phyloP scores from a whole-genome alignment of 2,888 invertebrate species.

The Eucera pruinosa region DNA sequence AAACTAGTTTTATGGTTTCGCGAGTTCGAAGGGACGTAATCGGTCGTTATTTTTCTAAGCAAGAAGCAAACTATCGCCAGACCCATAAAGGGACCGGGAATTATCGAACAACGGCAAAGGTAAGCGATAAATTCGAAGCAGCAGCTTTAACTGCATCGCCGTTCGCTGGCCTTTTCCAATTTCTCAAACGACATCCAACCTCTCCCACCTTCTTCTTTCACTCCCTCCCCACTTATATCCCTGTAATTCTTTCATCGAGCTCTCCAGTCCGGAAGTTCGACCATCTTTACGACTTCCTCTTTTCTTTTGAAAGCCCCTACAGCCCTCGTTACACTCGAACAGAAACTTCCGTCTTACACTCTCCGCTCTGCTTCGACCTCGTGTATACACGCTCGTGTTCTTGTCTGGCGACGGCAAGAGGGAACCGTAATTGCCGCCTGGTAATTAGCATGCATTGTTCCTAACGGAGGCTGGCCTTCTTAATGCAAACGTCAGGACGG shows the following conservation, averaged over 20 bases:
- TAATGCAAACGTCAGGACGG: constrained; percentile 41
- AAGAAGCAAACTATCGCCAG: constrained; percentile 7
- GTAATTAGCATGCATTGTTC: constrained; percentile 63
- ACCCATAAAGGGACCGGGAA: constrained; percentile 38
- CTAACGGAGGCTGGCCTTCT: constrained; percentile 14
- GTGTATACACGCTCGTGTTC: not conserved
- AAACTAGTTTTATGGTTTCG: not conserved
- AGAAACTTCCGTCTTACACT: constrained; percentile 13
- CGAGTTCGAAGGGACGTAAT: not conserved
- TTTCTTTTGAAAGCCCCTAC: constrained; percentile 26
- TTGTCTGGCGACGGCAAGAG: not conserved
- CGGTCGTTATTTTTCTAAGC: not conserved
- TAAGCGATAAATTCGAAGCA: constrained; percentile 47
- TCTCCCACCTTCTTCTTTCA: not conserved
- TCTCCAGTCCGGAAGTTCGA: constrained; percentile 28
- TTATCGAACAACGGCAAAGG: constrained; percentile 49
- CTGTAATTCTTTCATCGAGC: constrained; percentile 52
- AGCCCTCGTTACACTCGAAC: constrained; percentile 35
- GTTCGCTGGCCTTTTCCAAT: constrained; percentile 42
- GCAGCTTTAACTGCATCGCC: constrained; percentile 50
- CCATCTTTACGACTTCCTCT: constrained; percentile 45
- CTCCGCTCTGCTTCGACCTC: not conserved
- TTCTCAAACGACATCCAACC: constrained; percentile 46
- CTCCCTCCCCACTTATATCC: constrained; percentile 13
- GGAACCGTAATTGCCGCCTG: constrained; percentile 32